A percentile compares a stretch with the other conserved stretches of the same genome.
Evolutionary conservation across 2,797 vertebrate species (phyloP).

Genomic region (Apodemus agrarius): DNA sequence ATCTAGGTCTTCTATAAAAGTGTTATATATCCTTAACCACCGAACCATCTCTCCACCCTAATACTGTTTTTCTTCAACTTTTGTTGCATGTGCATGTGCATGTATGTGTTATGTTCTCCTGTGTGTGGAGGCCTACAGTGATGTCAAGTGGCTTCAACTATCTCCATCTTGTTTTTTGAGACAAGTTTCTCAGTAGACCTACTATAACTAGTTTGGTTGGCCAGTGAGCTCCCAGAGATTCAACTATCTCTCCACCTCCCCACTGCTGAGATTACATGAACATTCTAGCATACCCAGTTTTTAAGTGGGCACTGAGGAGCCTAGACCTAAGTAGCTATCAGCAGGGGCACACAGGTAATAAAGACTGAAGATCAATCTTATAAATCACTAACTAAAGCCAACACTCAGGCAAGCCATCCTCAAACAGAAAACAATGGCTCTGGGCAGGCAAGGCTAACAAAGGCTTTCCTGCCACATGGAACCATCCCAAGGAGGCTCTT

Average conservation of each 20-base stretch:
- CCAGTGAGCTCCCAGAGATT: neutral
- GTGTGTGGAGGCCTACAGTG: neutral
- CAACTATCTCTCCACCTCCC: neutral
- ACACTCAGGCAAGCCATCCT: too few relatives aligned
- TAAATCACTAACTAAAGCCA: neutral
- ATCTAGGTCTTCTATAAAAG: neutral
- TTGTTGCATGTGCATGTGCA: neutral
- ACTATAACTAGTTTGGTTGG: neutral
- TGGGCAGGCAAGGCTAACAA: neutral
- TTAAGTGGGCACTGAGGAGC: neutral
- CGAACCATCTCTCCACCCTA: neutral
- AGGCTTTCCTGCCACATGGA: neutral
- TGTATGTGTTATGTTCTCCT: neutral
- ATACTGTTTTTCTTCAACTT: neutral
- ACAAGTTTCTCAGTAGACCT: neutral
- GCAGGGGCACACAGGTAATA: neutral
- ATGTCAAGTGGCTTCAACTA: neutral
- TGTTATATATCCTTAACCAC: neutral
- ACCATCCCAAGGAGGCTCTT: neutral
- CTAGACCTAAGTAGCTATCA: neutral
- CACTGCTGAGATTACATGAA: neutral
- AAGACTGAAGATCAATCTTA: neutral
- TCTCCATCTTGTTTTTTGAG: neutral
- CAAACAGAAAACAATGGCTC: neutral
- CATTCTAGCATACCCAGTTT: neutral